Percentiles rank a stretch among this genome's conserved stretches.
phyloP scores from a whole-genome alignment of 2,888 invertebrate species.

The Smittia sp. region DNA sequence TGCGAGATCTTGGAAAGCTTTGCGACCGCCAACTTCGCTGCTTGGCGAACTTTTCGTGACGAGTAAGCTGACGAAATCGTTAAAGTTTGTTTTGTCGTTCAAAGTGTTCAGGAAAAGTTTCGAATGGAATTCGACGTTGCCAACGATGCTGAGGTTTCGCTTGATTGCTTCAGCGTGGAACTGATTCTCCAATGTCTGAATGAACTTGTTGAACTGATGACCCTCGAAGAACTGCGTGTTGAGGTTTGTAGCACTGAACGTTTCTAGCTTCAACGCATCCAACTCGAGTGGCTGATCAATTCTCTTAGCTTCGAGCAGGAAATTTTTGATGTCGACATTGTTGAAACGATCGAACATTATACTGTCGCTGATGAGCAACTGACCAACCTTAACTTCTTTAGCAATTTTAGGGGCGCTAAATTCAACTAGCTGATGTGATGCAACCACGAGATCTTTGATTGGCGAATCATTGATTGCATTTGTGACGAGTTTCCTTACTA shows the following conservation, averaged over 20 bases:
- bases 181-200: background rate
- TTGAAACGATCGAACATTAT: background rate
- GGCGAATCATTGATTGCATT: background rate
- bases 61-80: too few relatives aligned
- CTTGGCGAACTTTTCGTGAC: too few relatives aligned
- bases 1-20: background rate
- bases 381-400: too few relatives aligned
- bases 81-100: too few relatives aligned
- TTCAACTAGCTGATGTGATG: background rate
- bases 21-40: background rate
- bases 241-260: slow-evolving; percentile 7
- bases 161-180: too few relatives aligned
- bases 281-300: background rate
- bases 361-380: too few relatives aligned
- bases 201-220: background rate
- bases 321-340: background rate
- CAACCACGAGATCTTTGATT: background rate
- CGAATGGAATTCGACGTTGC: too few relatives aligned
- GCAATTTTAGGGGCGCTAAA: background rate
- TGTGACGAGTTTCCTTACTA: background rate
- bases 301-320: background rate
- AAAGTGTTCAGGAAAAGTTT: too few relatives aligned
- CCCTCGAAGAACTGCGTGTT: background rate
- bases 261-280: background rate
- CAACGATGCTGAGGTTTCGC: too few relatives aligned